Evolutionary conservation across 2,113 vertebrate species (phyloP), one percentile per base, ranked within the genome.

Genomic region (Pelodiscus sinensis): DNA sequence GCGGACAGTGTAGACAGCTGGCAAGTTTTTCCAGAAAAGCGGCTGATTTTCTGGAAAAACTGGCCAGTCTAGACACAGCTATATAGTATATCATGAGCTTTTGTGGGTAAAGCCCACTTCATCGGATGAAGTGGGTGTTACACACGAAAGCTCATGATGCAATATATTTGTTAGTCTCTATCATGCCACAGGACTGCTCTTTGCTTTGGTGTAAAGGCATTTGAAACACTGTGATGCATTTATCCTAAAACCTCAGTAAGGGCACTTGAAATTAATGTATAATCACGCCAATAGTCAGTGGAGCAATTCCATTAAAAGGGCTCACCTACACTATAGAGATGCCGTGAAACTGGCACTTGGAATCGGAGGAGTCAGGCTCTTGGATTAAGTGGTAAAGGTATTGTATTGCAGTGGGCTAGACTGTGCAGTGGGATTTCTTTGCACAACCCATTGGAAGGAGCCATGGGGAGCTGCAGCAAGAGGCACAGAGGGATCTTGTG

Each of bases 291-390:
- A 5, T 19, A 22, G 82, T 84, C 52, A 6, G 3, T 9, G 25
- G 77, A 83, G 57, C 81, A 81, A 84, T n/a, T 78, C 35, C 31
- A 56, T 4, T 5, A 3, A 0, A 16, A 56, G 11, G 14, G 55
- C 0, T 0, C 4, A 4, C 11, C 2, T 1, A 0, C 18, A 4
- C 0, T 31, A 15, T 44, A n/a, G 56, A 44, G 14, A 54, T 80
- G 31, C 75, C 50, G 44, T 44, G 18, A 21, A 44, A 44, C 14
- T 24, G 71, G 35, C 21, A 75, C 8, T 50, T 68, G 80, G 12
- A 65, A 44, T 54, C 31, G 9, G 80, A 11, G 0, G 0, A 14
- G 50, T 52, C 12, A 3, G 27, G 38, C 68, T 80, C 21, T 44
- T 57, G 82, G 71, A 31, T 73, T 60, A 16, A n/a, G 60, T 6